Conservation (phyloP, 2,888 invertebrate species). For the Hirtodrosophila cameraria region DNA sequence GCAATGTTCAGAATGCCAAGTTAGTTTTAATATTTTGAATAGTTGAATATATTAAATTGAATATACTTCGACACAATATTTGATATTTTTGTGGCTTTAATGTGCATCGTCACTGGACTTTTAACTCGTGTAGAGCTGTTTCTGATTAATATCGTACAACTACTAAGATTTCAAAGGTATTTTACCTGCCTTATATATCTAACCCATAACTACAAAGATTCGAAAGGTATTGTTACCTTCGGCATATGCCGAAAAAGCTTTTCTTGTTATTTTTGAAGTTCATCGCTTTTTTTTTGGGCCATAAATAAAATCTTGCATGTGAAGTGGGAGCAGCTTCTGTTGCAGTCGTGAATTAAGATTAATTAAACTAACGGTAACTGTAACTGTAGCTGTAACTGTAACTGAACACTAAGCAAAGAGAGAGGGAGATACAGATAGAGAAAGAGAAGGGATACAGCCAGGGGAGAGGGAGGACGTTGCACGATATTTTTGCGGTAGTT, state of each 20-base stretch:
- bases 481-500: constrained; percentile 56
- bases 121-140: no score
- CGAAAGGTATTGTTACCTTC: constrained; percentile 2
- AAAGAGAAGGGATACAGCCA: neutral
- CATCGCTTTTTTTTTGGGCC: constrained; percentile 41
- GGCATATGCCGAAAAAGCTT: neutral
- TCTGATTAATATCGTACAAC: no score
- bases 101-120: no score
- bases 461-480: neutral
- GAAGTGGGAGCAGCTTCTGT: constrained; percentile 71
- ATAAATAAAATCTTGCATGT: constrained; percentile 78
- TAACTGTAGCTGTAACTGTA: constrained; percentile 45
- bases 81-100: no score
- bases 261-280: constrained; percentile 17
- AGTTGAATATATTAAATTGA: no score
- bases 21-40: no score
- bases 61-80: no score
- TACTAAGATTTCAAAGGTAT: no score
- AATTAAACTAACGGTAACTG: constrained; percentile 76
- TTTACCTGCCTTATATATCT: no score
- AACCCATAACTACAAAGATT: no score
- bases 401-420: constrained; percentile 64
- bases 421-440: neutral
- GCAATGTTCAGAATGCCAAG: no score
- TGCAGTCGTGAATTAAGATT: constrained; percentile 79